Base-by-base conservation (phyloP, 2,113 vertebrate genomes). In the Chloropsis hardwickii region DNA sequence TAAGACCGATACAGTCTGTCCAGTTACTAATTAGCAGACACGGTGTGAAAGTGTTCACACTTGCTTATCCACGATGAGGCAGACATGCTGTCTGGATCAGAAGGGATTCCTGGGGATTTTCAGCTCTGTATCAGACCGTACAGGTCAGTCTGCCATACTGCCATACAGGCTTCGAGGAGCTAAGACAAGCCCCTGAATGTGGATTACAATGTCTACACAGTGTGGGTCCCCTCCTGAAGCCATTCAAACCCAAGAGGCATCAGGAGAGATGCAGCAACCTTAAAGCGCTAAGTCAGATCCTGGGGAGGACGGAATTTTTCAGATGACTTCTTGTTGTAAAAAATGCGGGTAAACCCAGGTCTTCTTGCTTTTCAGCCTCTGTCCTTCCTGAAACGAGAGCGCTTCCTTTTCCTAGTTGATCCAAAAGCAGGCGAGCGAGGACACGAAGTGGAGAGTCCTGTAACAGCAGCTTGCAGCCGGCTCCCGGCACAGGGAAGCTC, bases 401-500 rank as follows among this genome's bases (percentile, higher is more conserved):
- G 8, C 7, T 71, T 20, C 3, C 4, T 45, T 39, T 65, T 72
- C 40, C 16, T 13, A 7, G 11, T 3, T 24, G 45, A 33, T 87
- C 10, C 73, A 65, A 93, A 92, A 74, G 76, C 50, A 47, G 87
- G 92, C 61, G 50, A 92, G 78, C 5, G 95, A 94, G 95, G 97
- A 95, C 96, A 33, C 95, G 71, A 50, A 37, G 96, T 65, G 97
- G 97, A 86, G 44, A 71, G 11, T n/a, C n/a, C 3, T 0, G 21
- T 7, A 77, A 96, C 5, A 71, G n/a, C 95, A 97, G 45, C 58
- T 61, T 19, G n/a, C 25, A 1, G 42, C 29, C 4, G 12, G 71
- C 67, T 88, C 28, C 22, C 0, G 8, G 58, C 23, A 3, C 50
- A 27, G 40, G 14, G 14, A 2, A 69, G 58, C 25, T 40, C 18